Conservation (phyloP, 2,797 vertebrate species). For the Bradypodion pumilum region DNA sequence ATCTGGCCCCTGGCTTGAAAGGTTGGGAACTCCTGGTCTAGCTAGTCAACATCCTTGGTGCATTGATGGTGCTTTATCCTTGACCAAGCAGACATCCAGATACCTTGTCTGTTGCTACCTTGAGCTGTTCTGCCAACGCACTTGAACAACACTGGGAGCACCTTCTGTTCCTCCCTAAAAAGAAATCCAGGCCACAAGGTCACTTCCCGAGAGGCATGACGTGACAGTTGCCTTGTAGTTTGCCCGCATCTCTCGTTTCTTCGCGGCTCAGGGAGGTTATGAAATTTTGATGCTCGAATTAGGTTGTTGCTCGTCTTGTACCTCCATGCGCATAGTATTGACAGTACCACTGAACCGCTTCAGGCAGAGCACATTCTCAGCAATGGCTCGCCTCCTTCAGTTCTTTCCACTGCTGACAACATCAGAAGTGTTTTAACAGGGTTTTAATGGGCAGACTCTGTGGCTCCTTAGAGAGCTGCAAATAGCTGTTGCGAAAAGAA, state of each 20-base stretch:
- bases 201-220: slow-evolving; percentile 74
- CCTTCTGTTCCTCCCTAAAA: slow-evolving; percentile 44
- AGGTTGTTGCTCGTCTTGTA: slow-evolving; percentile 98
- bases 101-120: neutral
- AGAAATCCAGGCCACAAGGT: slow-evolving; percentile 66
- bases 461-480: slow-evolving; percentile 88
- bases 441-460: slow-evolving; percentile 95
- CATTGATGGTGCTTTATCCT: neutral
- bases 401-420: slow-evolving; percentile 90
- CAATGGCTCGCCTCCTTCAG: slow-evolving; percentile 81
- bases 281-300: slow-evolving; percentile 98
- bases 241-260: slow-evolving; percentile 70
- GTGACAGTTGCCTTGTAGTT: slow-evolving; percentile 67
- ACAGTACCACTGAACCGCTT: slow-evolving; percentile 88
- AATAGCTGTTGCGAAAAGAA: slow-evolving; percentile 84
- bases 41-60: no score
- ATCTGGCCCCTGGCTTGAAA: no score
- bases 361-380: slow-evolving; percentile 85
- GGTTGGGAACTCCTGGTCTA: no score
- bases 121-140: rapidly evolving
- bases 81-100: neutral
- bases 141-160: no score
- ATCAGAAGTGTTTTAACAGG: slow-evolving; percentile 99
- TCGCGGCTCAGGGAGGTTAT: slow-evolving; percentile 81
- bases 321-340: slow-evolving; percentile 95